phyloP scores from a whole-genome alignment of 2,113 vertebrate species.

The Salvator merianae region DNA sequence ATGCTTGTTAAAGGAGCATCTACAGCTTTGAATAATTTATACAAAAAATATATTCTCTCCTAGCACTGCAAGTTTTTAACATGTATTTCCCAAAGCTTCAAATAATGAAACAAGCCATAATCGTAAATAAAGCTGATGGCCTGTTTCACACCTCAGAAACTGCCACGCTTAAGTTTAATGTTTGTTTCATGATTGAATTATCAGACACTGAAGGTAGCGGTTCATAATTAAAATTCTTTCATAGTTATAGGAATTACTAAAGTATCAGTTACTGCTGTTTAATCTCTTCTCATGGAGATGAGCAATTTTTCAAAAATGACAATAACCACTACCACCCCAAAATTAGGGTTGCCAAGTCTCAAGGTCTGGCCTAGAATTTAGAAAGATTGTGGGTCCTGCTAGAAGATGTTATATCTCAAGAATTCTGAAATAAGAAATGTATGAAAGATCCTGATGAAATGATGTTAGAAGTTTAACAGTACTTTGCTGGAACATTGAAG shows the following conservation, averaged over 20 bases:
- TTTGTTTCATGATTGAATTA: slow-evolving; percentile 64
- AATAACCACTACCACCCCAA: slow-evolving; percentile 43
- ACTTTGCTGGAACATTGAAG: too few relatives aligned
- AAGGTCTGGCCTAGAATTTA: neutral
- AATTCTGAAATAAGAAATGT: too few relatives aligned
- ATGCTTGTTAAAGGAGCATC: neutral
- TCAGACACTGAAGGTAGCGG: slow-evolving; percentile 52
- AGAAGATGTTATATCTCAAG: neutral
- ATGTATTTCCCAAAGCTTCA: slow-evolving; percentile 19
- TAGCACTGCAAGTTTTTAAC: neutral
- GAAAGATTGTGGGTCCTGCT: neutral
- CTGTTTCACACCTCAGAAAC: slow-evolving; percentile 14
- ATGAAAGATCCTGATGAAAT: too few relatives aligned
- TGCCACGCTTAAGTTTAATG: slow-evolving; percentile 42
- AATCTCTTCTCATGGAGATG: slow-evolving; percentile 57
- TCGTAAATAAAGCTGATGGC: slow-evolving; percentile 26
- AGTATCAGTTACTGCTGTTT: slow-evolving; percentile 39
- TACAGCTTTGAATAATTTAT: slow-evolving; percentile 17
- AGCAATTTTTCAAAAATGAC: slow-evolving; percentile 58
- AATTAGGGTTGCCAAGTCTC: neutral
- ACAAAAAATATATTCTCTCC: neutral
- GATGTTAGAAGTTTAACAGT: too few relatives aligned
- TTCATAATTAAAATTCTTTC: slow-evolving; percentile 72
- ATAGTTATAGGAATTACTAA: slow-evolving; percentile 65
- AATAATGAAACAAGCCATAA: slow-evolving; percentile 6